A percentile compares a stretch with the other conserved stretches of the same genome.
Conservation (phyloP, 2,797 vertebrate genomes). For the Neosilurus hyrtlii region DNA sequence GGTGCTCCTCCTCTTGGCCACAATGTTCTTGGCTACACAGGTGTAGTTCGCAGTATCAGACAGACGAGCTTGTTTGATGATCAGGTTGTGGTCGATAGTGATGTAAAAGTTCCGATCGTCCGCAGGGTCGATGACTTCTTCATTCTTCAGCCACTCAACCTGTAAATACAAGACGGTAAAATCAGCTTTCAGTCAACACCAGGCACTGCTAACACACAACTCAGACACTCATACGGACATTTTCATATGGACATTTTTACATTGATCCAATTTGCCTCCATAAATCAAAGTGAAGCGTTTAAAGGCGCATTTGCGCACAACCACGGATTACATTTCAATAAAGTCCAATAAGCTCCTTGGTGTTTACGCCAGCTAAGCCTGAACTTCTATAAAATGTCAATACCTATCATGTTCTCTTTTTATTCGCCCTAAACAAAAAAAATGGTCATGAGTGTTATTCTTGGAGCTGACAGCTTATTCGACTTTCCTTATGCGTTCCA, state of each 20-base stretch:
- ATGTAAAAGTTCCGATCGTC: slow-evolving; percentile 98
- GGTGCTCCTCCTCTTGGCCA: slow-evolving; percentile 93
- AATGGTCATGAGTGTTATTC: slow-evolving; percentile 53
- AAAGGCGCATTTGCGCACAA: slow-evolving; percentile 16
- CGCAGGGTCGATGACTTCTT: slow-evolving; percentile 92
- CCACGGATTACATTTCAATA: slow-evolving; percentile 55
- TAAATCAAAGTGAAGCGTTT: slow-evolving; percentile 32
- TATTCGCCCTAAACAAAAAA: slow-evolving; percentile 64
- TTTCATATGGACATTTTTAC: slow-evolving; percentile 1
- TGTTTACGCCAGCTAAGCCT: slow-evolving; percentile 62
- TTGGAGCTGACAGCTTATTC: slow-evolving; percentile 55
- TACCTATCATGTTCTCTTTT: slow-evolving; percentile 63
- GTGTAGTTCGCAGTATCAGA: slow-evolving; percentile 98
- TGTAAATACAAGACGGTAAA: slow-evolving; percentile 53
- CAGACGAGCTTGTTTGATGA: slow-evolving; percentile 97
- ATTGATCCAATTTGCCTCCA: slow-evolving; percentile 9
- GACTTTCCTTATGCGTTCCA: slow-evolving; percentile 68
- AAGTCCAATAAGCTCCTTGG: slow-evolving; percentile 52
- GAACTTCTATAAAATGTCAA: slow-evolving; percentile 66
- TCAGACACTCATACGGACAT: not conserved
- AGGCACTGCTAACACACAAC: not conserved
- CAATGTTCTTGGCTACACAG: slow-evolving; percentile 97
- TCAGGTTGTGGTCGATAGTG: slow-evolving; percentile 97
- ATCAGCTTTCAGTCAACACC: not conserved
- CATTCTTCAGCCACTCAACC: slow-evolving; percentile 99